phyloP scores from a whole-genome alignment of 2,797 vertebrate genomes.

The Sebastes itinus region DNA sequence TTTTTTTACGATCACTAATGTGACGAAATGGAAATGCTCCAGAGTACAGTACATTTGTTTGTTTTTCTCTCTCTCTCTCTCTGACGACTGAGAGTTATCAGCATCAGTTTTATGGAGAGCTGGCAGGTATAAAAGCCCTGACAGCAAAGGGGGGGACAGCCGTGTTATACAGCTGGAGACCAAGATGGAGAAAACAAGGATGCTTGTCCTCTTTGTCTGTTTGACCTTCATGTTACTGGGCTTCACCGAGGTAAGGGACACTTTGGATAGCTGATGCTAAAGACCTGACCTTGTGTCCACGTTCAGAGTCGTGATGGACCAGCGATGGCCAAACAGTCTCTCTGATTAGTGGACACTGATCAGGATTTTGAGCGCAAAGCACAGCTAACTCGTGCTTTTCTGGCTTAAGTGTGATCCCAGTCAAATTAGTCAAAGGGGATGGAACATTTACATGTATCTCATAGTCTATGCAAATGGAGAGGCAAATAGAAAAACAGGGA shows the following conservation, averaged over 20 bases:
- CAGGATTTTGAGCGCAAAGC: not conserved
- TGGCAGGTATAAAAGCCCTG: slow-evolving; percentile 54
- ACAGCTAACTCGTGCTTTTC: not conserved
- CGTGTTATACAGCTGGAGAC: not conserved
- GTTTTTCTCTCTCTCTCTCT: not conserved
- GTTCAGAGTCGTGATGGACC: not conserved
- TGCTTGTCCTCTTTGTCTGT: slow-evolving; percentile 26
- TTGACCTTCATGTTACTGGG: slow-evolving; percentile 15
- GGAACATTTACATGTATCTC: slow-evolving; percentile 19
- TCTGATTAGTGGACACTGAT: not conserved
- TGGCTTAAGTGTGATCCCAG: not conserved
- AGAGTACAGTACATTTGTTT: fast-evolving
- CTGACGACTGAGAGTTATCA: slow-evolving; percentile 23
- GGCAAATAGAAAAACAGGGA: not conserved
- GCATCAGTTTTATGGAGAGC: slow-evolving; percentile 9
- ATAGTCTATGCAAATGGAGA: slow-evolving; percentile 21
- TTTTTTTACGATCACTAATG: too few species aligned
- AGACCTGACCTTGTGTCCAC: not conserved
- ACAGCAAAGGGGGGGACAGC: not conserved
- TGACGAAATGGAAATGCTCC: not conserved
- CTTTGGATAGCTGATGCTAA: not conserved
- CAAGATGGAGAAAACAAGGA: slow-evolving; percentile 46
- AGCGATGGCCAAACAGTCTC: not conserved
- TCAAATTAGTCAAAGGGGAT: slow-evolving; percentile 13
- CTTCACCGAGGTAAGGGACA: slow-evolving; percentile 47